Conservation (phyloP, 1,140 invertebrate species). For the Drosophila prosaltans region DNA sequence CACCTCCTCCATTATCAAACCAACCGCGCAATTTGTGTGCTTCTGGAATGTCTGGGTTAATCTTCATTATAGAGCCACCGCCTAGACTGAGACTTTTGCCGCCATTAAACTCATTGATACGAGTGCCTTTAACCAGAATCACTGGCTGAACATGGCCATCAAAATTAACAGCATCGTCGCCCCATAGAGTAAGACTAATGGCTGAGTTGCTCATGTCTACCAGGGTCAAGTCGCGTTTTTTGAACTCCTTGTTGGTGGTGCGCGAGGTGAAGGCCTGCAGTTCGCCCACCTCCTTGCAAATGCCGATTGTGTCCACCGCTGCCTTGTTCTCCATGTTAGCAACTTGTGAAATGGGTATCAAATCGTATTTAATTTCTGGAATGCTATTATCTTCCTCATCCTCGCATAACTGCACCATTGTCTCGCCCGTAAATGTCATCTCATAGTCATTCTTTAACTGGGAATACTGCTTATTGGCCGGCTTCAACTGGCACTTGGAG, state of each 20-base stretch:
- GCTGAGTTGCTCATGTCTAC: slow-evolving; percentile 93
- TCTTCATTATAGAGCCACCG: slow-evolving; percentile 86
- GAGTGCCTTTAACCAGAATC: slow-evolving; percentile 91
- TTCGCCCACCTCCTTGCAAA: slow-evolving; percentile 91
- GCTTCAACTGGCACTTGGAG: slow-evolving; percentile 91
- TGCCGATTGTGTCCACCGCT: slow-evolving; percentile 94
- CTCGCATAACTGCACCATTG: slow-evolving; percentile 89
- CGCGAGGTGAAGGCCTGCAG: slow-evolving; percentile 88
- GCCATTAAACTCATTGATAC: slow-evolving; percentile 89
- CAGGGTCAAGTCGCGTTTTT: slow-evolving; percentile 94
- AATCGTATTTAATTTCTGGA: slow-evolving; percentile 93
- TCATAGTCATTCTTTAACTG: slow-evolving; percentile 97
- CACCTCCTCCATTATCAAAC: slow-evolving; percentile 91
- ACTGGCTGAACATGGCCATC: slow-evolving; percentile 90
- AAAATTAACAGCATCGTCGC: slow-evolving; percentile 92
- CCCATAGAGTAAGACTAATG: slow-evolving; percentile 91
- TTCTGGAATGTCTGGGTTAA: slow-evolving; percentile 95
- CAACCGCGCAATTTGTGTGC: slow-evolving; percentile 94
- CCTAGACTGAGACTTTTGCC: slow-evolving; percentile 85
- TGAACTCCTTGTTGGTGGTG: slow-evolving; percentile 91
- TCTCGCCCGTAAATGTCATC: slow-evolving; percentile 94
- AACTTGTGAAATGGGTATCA: slow-evolving; percentile 91
- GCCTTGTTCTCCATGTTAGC: slow-evolving; percentile 87
- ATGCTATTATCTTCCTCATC: slow-evolving; percentile 86
- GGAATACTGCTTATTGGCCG: slow-evolving; percentile 95